A percentile compares a stretch with the other conserved stretches of the same genome.
Conservation (phyloP, 2,888 invertebrate species). For the Idaea straminata region DNA sequence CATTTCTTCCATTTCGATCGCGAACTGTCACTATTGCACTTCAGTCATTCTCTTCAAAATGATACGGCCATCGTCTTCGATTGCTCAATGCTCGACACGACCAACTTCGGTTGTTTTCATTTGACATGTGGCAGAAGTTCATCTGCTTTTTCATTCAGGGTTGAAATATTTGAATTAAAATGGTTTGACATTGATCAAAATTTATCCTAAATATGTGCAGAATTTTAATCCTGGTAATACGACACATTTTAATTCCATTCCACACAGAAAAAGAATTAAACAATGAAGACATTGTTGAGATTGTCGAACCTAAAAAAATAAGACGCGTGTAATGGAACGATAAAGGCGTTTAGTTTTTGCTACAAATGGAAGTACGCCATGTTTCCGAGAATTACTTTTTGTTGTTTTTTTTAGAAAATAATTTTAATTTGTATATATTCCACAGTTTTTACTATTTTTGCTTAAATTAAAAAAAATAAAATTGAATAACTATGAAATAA, state of each 20-base stretch:
- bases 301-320: not conserved
- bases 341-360: conserved; percentile 19
- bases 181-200: no score
- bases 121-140: no score
- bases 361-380: not conserved
- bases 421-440: not conserved
- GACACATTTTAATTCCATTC: conserved; percentile 8
- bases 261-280: conserved; percentile 2
- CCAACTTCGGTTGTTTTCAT: no score
- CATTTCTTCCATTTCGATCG: no score
- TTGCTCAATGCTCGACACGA: no score
- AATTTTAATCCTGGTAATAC: conserved; percentile 1
- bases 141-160: no score
- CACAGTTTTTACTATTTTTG: not conserved
- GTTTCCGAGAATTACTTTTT: not conserved
- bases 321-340: conserved; percentile 12
- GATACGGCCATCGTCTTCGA: no score
- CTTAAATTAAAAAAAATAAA: not conserved
- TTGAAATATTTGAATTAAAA: no score
- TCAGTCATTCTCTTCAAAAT: no score
- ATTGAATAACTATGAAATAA: not conserved
- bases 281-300: not conserved
- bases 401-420: not conserved
- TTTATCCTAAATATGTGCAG: not conserved
- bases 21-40: no score